Conservation (phyloP, 2,888 invertebrate species). For the Orchesella flavescens region DNA sequence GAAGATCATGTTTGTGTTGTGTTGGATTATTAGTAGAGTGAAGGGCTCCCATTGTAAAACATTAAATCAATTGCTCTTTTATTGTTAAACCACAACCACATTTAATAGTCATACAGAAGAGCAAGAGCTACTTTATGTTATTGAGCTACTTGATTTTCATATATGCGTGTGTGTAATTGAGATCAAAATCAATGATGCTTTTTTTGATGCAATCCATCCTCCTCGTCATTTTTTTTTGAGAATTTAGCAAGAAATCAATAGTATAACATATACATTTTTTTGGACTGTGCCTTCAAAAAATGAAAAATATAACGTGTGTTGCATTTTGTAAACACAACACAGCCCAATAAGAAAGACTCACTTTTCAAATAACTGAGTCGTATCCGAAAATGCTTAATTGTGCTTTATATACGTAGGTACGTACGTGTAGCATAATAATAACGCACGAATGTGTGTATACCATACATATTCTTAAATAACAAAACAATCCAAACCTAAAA, state of each 20-base stretch:
- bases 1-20: not conserved
- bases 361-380: constrained; percentile 48
- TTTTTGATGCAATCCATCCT: constrained; percentile 37
- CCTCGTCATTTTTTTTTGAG: no score
- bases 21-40: not conserved
- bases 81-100: not conserved
- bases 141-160: constrained; percentile 10
- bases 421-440: no score
- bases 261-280: no score
- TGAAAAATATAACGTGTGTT: no score
- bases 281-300: no score
- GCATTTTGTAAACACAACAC: constrained; percentile 7
- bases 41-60: not conserved
- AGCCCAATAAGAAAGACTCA: constrained; percentile 37
- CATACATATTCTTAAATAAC: not conserved
- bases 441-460: no score
- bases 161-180: constrained; percentile 17
- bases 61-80: not conserved
- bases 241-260: no score
- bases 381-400: not conserved
- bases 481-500: constrained; percentile 11
- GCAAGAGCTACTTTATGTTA: not conserved
- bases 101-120: not conserved
- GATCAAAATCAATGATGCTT: constrained; percentile 27
- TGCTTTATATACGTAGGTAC: not conserved